Evolutionary conservation across 2,113 vertebrate species (phyloP).

Genomic region (Tachysurus vachellii): DNA sequence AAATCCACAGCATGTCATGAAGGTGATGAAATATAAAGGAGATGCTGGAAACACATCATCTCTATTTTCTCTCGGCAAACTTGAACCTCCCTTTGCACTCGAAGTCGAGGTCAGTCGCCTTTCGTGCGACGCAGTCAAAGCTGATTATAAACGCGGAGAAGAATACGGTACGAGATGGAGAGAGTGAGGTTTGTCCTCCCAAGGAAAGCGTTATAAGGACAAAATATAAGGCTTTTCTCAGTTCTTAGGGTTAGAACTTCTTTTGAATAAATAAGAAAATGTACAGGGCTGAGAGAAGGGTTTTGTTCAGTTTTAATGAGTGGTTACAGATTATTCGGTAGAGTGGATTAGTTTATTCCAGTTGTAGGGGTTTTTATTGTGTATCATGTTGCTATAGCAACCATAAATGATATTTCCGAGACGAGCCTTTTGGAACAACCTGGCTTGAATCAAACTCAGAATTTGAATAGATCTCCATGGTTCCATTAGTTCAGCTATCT

Average conservation of each 20-base stretch:
- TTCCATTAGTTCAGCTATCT: neutral
- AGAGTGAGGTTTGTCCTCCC: neutral
- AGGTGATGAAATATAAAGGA: conserved; percentile 23
- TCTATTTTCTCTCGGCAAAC: neutral
- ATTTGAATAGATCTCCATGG: neutral
- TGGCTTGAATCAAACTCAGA: neutral
- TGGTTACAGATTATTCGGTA: neutral
- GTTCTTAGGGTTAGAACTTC: neutral
- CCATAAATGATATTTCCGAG: neutral
- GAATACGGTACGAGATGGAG: neutral
- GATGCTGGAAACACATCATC: conserved; percentile 7
- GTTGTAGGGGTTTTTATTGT: neutral
- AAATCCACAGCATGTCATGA: conserved; percentile 12
- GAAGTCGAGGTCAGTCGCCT: neutral
- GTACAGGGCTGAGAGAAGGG: neutral
- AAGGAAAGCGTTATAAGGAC: neutral
- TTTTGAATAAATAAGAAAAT: neutral
- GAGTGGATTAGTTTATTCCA: neutral
- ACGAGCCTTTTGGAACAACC: neutral
- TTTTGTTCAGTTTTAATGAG: neutral
- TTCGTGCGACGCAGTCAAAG: neutral
- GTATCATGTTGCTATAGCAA: neutral
- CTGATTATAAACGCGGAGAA: conserved; percentile 4
- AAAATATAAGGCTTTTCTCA: neutral
- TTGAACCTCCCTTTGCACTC: conserved; percentile 13